phyloP scores from a whole-genome alignment of 2,797 vertebrate genomes.

The Enteromius thamalakanensis region DNA sequence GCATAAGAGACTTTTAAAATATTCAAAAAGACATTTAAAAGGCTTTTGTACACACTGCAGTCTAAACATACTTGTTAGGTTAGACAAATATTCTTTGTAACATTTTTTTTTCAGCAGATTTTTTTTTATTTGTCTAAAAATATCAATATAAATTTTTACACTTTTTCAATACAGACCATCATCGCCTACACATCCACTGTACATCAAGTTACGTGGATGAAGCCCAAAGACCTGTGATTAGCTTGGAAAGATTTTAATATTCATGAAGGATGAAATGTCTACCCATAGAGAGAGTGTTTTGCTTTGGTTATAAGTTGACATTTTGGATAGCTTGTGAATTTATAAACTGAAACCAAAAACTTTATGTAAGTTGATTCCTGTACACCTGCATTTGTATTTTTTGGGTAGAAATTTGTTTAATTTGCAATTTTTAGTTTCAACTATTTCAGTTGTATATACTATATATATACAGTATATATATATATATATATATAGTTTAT shows the following conservation, averaged over 20 bases:
- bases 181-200: not conserved
- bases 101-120: too few species aligned
- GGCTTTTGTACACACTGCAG: not conserved
- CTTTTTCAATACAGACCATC: not conserved
- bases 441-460: conserved; percentile 2
- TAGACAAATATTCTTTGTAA: not conserved
- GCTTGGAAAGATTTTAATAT: conserved; percentile 44
- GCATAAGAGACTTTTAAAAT: not conserved
- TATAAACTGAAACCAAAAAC: conserved; percentile 30
- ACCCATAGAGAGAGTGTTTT: conserved; percentile 25
- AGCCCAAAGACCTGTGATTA: conserved; percentile 17
- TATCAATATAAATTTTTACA: not conserved
- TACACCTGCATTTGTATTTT: conserved; percentile 6
- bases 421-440: not conserved
- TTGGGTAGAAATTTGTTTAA: not conserved
- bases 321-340: conserved; percentile 18
- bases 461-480: too few species aligned
- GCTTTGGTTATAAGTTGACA: conserved; percentile 36
- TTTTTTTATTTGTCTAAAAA: conserved; percentile 12
- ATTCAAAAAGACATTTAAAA: not conserved
- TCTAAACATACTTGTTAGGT: not conserved
- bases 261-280: conserved; percentile 39
- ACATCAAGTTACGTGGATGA: conserved; percentile 23
- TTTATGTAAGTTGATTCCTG: conserved; percentile 16
- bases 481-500: too few species aligned